Evolutionary conservation across 1,140 invertebrate genomes (phyloP).

Genomic region (Harlomillsia oculata): DNA sequence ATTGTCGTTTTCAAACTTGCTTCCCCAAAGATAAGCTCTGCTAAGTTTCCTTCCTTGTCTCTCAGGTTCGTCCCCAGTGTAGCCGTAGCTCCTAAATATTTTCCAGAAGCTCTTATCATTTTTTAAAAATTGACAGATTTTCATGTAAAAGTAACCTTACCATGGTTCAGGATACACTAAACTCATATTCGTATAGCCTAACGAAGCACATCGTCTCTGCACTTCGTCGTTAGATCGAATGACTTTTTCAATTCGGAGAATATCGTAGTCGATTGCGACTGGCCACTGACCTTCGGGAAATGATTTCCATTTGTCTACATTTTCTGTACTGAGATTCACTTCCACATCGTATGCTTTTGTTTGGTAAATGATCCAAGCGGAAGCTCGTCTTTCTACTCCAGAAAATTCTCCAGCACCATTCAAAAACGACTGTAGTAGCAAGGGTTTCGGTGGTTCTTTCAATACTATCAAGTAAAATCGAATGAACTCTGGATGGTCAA

Average conservation of each 20-base stretch:
- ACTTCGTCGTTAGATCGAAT: background rate
- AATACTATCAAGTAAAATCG: background rate
- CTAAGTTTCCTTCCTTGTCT: background rate
- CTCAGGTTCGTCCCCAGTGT: background rate
- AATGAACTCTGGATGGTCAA: background rate
- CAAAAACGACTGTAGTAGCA: background rate
- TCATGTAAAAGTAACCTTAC: background rate
- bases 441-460: background rate
- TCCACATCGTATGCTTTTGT: constrained; percentile 6
- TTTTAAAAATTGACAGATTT: background rate
- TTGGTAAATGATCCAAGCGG: background rate
- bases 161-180: background rate
- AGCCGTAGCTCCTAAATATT: background rate
- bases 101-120: background rate
- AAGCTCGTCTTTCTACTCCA: background rate
- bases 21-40: constrained; percentile 1
- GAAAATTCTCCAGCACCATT: background rate
- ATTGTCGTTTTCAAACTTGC: constrained; percentile 15
- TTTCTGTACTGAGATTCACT: constrained; percentile 5
- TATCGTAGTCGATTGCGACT: background rate
- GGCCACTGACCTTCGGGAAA: background rate
- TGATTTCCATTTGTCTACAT: constrained; percentile 7
- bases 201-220: background rate
- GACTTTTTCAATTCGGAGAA: background rate
- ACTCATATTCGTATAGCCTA: constrained; percentile 1